Conservation (phyloP, 2,113 vertebrate genomes). For the Lipotes vexillifer region DNA sequence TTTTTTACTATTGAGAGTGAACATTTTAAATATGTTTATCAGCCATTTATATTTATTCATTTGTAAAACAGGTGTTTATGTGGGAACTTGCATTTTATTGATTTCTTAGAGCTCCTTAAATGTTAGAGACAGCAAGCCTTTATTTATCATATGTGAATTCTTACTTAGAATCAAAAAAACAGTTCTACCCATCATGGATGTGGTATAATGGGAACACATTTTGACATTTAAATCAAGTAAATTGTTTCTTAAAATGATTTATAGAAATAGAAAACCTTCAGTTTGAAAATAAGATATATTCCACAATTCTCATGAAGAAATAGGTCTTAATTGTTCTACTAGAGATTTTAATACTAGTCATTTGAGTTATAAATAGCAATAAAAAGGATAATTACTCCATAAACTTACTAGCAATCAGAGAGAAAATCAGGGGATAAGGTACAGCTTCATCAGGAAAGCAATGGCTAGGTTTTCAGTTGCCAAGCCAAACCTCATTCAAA, state of each 20-base stretch:
- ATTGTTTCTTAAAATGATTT: neutral
- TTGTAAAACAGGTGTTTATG: neutral
- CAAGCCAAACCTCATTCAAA: neutral
- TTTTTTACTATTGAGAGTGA: neutral
- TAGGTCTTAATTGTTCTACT: neutral
- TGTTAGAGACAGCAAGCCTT: neutral
- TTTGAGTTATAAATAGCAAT: slow-evolving; percentile 20
- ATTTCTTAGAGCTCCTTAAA: neutral
- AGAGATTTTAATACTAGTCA: neutral
- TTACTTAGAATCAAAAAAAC: neutral
- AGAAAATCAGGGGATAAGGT: neutral
- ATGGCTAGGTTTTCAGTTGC: neutral
- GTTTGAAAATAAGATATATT: neutral
- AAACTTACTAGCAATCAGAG: neutral
- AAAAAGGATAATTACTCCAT: neutral
- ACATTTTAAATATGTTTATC: neutral
- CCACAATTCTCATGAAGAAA: neutral
- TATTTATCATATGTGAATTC: neutral
- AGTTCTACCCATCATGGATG: neutral
- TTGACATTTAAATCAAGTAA: neutral
- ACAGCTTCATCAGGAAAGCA: neutral
- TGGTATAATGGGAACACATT: neutral
- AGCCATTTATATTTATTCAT: neutral
- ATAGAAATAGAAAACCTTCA: neutral
- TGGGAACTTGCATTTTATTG: neutral